Evolutionary conservation across 2,797 vertebrate species (phyloP), one percentile per base, ranked within the genome.

Genomic region (Manis crassicaudata): DNA sequence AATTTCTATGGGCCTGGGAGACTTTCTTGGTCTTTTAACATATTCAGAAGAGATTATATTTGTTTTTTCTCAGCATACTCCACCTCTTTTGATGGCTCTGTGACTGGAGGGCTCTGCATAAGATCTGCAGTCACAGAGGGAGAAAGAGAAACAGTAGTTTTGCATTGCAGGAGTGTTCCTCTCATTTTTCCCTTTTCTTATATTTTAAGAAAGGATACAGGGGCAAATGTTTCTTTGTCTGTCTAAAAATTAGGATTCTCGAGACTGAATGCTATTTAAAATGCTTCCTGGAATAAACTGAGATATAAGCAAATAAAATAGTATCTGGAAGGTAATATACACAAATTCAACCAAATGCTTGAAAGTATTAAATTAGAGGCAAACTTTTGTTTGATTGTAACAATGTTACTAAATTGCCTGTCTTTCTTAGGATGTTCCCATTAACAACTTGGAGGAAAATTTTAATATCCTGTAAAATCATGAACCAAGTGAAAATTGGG

Each of bases 401-500:
- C 35, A 87, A 32, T 40, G 2, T 62, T 88, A 82, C 17, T 82
- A 88, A 95, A 79, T 68, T 67, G 43, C 6, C 18, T 67, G 20
- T 70, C 7, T 65, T 89, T 89, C 79, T 75, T 77, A 10, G 13
- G 16, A 81, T 88, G 92, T 73, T 82, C 9, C 40, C 35, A 63
- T 92, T 94, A 90, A 88, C 8, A 58, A 40, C 32, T 79, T 92
- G 75, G 40, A 87, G 16, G 25, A 23, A 94, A 85, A 52, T 46
- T 67, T 94, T 92, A 80, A 43, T 81, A 80, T 25, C 65, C 65
- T 76, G 14, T 67, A 84, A 60, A 92, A 73, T 92, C n/a, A 67
- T 58, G 40, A 88, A 35, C 8, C 35, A 94, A 92, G 56, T 88
- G 43, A 94, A 29, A 96, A 68, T 46, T 94, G 20, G 90, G 32